Conservation (phyloP, 2,888 invertebrate species). For the Agriotes lineatus region DNA sequence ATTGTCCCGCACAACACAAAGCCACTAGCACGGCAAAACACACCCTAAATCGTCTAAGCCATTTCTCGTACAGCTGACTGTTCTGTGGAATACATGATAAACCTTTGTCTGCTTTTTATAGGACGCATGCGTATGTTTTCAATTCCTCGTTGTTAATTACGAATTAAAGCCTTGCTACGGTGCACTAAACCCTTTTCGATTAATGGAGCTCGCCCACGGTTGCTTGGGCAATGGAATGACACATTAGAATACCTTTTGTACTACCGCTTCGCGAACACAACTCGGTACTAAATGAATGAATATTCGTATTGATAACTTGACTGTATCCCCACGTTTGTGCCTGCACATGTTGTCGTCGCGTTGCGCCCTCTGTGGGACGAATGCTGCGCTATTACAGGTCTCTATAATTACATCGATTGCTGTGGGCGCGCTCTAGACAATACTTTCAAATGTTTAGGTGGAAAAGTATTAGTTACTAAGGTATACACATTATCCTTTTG, state of each 20-base stretch:
- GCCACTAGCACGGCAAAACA: slow-evolving; percentile 53
- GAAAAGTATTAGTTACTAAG: too few relatives aligned
- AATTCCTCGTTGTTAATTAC: slow-evolving; percentile 35
- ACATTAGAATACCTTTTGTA: not conserved
- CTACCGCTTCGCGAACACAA: not conserved
- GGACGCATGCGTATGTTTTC: slow-evolving; percentile 71
- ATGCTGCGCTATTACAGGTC: too few relatives aligned
- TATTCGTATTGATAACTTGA: slow-evolving; percentile 14
- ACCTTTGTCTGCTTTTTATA: slow-evolving; percentile 72
- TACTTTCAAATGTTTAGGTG: too few relatives aligned
- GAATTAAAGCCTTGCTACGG: slow-evolving; percentile 12
- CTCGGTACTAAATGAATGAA: slow-evolving; percentile 8
- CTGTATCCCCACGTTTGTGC: not conserved
- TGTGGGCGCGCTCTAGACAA: too few relatives aligned
- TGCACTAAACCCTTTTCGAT: not conserved
- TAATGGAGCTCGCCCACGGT: not conserved
- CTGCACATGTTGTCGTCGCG: slow-evolving; percentile 1
- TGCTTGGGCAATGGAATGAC: not conserved
- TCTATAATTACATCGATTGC: too few relatives aligned
- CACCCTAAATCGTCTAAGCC: slow-evolving; percentile 66
- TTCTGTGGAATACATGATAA: slow-evolving; percentile 66
- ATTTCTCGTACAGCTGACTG: slow-evolving; percentile 72
- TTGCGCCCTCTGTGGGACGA: not conserved
- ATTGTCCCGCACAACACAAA: slow-evolving; percentile 66
- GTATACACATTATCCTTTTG: too few relatives aligned